A percentile compares a stretch with the other conserved stretches of the same genome.
Conservation (phyloP, 2,113 vertebrate species). For the Columba janthina region DNA sequence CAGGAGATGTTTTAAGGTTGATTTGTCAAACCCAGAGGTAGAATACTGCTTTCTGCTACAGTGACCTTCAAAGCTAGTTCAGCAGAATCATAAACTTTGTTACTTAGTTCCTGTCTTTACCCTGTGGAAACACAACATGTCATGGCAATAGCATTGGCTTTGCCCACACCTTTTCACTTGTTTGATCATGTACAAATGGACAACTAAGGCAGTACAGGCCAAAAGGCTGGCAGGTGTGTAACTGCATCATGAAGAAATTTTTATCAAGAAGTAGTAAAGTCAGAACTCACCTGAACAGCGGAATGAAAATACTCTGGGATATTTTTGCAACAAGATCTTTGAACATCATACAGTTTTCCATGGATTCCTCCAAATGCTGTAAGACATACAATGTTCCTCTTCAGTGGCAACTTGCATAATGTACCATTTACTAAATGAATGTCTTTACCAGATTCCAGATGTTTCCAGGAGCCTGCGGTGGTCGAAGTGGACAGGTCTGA, state of each 20-base stretch:
- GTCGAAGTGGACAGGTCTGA: neutral
- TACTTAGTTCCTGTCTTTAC: neutral
- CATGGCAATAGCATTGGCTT: neutral
- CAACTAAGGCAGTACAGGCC: neutral
- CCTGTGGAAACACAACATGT: neutral
- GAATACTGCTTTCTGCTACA: neutral
- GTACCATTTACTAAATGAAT: neutral
- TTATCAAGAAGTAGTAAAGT: neutral
- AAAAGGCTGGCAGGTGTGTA: neutral
- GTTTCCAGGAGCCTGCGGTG: neutral
- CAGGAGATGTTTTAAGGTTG: neutral
- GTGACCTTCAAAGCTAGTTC: neutral
- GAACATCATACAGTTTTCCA: neutral
- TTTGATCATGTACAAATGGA: neutral
- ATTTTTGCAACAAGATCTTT: neutral
- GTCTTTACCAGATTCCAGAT: neutral
- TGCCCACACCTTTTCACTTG: neutral
- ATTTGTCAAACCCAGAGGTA: neutral
- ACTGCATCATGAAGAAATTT: neutral
- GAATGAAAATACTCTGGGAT: rapidly evolving
- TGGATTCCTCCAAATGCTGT: neutral
- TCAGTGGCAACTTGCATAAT: neutral
- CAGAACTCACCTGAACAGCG: rapidly evolving
- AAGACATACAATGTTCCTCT: neutral
- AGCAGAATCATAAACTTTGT: neutral